Conservation (phyloP, 2,888 invertebrate genomes). For the Lobophora halterata region DNA sequence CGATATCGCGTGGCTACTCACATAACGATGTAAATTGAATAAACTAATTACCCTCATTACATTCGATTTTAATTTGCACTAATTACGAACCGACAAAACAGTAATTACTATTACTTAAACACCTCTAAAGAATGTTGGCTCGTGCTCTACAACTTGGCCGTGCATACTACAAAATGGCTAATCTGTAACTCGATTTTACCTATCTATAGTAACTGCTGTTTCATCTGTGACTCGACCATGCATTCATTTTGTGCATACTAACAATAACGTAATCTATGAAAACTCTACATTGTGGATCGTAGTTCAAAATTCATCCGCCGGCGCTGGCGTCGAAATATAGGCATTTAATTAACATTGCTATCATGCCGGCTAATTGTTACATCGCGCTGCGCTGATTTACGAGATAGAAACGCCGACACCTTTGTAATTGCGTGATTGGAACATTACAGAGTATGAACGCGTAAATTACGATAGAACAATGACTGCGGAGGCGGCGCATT, state of each 20-base stretch:
- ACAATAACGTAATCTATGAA: too few relatives aligned
- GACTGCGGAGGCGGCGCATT: constrained; percentile 41
- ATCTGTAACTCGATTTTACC: too few relatives aligned
- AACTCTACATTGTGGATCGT: constrained; percentile 23
- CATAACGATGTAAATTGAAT: constrained; percentile 38
- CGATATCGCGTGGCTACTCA: constrained; percentile 30
- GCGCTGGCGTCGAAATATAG: constrained; percentile 61
- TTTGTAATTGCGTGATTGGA: constrained; percentile 74
- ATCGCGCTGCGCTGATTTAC: constrained; percentile 79
- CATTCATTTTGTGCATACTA: too few relatives aligned
- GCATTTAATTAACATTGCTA: constrained; percentile 80
- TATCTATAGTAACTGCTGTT: too few relatives aligned
- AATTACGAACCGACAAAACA: constrained; percentile 13
- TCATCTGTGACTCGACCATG: too few relatives aligned
- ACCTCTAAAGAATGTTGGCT: constrained; percentile 6
- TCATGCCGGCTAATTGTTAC: constrained; percentile 81
- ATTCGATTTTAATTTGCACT: constrained; percentile 33
- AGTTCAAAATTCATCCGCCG: constrained; percentile 46
- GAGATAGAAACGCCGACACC: constrained; percentile 74
- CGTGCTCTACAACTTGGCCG: too few relatives aligned
- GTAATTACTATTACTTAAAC: constrained; percentile 6
- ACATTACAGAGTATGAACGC: constrained; percentile 61
- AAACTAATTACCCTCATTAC: constrained; percentile 35
- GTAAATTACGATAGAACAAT: constrained; percentile 53
- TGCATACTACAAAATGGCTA: too few relatives aligned